Base-by-base conservation (phyloP, 1,140 invertebrate species). In the Arctopsyche grandis region DNA sequence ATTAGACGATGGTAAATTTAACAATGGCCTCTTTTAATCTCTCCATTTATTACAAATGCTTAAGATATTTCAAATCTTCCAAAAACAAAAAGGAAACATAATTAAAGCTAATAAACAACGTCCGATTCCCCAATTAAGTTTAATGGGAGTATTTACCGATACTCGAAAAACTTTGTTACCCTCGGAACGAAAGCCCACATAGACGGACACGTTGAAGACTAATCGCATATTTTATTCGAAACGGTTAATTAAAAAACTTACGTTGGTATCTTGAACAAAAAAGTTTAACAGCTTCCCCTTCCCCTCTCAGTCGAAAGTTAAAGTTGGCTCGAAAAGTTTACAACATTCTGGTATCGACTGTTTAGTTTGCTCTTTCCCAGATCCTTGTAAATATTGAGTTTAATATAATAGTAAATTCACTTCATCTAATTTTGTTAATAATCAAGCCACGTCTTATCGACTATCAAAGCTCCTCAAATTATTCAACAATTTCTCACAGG, bases 161-260 rank as follows among this genome's bases (percentile, higher is more conserved):
- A 66, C 56, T 12, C 63, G 12, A 66, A 21, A 66, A 66, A 66
- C 63, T 26, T 60, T 60, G 0, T 38, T 38, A 38, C 7, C 29
- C 29, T 14, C 3, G 3, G 16, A 52, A 52, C 48, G 16, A 52
- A 12, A 52, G 16, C 48, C 4, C 4, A 52, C 10, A 12, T 4
- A 52, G 16, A 52, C 16, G 48, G 48, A 52, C 48, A 16, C 48
- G 16, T 52, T 16, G 48, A 52, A 52, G 16, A 52, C 63, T 66
- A 66, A 66, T 66, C 63, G 63, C 63, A 66, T 66, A 66, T 66
- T 66, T 66, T 66, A 66, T 66, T 66, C 63, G 63, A 21, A 21
- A 26, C 63, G 63, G 63, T 66, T 66, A 66, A 66, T 66, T 66
- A 66, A 66, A 66, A 66, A 66, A 66, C 63, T 66, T 66, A 60